Base-by-base conservation (phyloP, 2,797 vertebrate genomes). In the Rhadinocentrus ornatus region DNA sequence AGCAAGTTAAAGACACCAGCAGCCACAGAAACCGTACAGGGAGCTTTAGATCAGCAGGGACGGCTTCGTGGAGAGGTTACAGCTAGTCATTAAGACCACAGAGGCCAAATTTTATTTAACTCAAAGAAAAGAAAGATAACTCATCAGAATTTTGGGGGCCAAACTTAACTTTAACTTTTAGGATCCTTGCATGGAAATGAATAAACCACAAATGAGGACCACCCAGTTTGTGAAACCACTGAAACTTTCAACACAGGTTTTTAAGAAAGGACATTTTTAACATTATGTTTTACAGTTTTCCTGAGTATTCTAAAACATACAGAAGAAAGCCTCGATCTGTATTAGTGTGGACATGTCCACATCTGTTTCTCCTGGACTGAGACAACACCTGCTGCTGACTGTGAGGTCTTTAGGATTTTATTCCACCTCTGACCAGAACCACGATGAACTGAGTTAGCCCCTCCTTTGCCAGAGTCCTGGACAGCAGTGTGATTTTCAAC, bases 371-470 rank as follows among this genome's bases (percentile, higher is more conserved):
- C 69, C 34, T 64, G 77, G 73, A 67, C 61, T 61, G 35, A 81
- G 63, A 77, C 84, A 89, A 72, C 90, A 88, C 86, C 88, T 82
- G 79, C 75, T 64, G 71, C 83, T 71, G 82, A 60, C 81, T 82
- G 81, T 81, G 77, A 80, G 81, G 75, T 79, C 67, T 62, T 44
- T 55, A 70, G 84, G 82, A 78, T 69, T 22, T 29, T 29, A 13
- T 81, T 74, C 81, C 80, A 86, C 86, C 81, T 89, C 53, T 84
- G 81, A 87, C 85, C 86, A 44, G 86, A 68, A 70, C 60, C 53
- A 8, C 72, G 66, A 76, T 85, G 78, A 88, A 87, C 71, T 60
- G 53, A 58, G 71, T 85, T 83, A 86, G 73, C 80, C 52, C 71
- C 54, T 66, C 57, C 75, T 79, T 86, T 86, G 84, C 85, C 67